Evolutionary conservation across 2,113 vertebrate genomes (phyloP).

Genomic region (Colistium nudipinnis): DNA sequence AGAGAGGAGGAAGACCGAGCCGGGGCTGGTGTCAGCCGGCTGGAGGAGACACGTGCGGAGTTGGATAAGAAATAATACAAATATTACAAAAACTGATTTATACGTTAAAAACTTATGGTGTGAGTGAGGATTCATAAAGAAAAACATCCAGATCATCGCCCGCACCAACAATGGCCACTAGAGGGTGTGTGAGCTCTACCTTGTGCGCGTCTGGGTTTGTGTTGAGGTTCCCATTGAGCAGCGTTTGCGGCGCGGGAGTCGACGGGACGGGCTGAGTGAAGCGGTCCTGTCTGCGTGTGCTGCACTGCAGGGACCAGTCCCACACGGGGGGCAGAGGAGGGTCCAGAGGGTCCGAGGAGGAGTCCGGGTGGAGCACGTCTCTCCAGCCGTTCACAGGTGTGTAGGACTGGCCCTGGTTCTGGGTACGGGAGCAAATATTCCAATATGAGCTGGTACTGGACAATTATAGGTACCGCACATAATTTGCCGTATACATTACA

Average conservation of each 20-base stretch:
- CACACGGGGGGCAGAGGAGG: constrained; percentile 80
- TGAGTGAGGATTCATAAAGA: too few species aligned
- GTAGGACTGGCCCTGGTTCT: constrained; percentile 86
- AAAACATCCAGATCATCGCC: too few species aligned
- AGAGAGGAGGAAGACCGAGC: constrained; percentile 83
- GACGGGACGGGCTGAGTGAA: constrained; percentile 84
- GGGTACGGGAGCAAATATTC: neutral
- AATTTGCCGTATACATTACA: too few species aligned
- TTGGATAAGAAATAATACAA: too few species aligned
- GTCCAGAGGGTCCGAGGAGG: constrained; percentile 58
- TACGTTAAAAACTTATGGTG: too few species aligned
- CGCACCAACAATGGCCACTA: constrained; percentile 25
- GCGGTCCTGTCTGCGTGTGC: constrained; percentile 72
- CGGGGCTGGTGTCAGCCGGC: constrained; percentile 60
- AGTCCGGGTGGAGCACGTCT: constrained; percentile 65
- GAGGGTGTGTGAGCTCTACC: constrained; percentile 73
- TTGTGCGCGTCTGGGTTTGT: constrained; percentile 66
- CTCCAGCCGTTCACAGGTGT: constrained; percentile 82
- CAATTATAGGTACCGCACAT: too few species aligned
- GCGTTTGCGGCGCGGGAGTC: neutral
- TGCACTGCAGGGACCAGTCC: constrained; percentile 91
- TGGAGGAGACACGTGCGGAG: constrained; percentile 33
- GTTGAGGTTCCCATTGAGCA: constrained; percentile 78
- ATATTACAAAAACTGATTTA: too few species aligned
- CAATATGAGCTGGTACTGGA: too few species aligned